Evolutionary conservation across 2,888 invertebrate genomes (phyloP), one percentile per base, ranked within the genome.

Genomic region (Halocaridina rubra): DNA sequence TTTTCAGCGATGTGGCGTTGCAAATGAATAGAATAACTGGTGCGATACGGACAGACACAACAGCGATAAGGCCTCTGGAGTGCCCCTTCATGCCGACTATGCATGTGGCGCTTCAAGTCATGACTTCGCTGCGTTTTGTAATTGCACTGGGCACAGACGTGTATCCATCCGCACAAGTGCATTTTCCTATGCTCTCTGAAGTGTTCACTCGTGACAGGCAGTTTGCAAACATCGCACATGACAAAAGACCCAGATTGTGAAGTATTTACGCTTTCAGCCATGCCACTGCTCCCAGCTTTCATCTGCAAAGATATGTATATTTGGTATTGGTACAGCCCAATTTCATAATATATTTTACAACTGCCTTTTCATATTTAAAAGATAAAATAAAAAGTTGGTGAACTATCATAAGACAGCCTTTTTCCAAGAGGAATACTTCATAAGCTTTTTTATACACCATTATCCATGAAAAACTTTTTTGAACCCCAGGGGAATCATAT

Each of bases 121-220:
- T 82, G 82, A 46, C 82, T 82, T 24, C 82, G 82, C 61, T 82
- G 77, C 24, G 82, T 82, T 72, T 82, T 82, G 82, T 82, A 82
- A 72, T 78, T 19, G 61, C 82, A 82, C 46, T 82, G 82, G 72
- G 71, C 39, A 46, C 82, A 82, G 33, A 82, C 69, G 46, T 71
- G 77, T 27, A 46, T 61, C 81, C 81, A 77, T 53, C 82, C 82
- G 16, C 77, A 77, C 7, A 71, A 61, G 61, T 82, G 82, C 39
- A 78, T 59, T 53, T 78, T 71, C 13, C 67, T 46, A 29, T 82
- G 82, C 22, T 77, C 82, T 16, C 61, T 77, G 16, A 82, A 72
- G 22, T 57, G 39, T 72, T 59, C 61, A 71, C 16, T 61, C 71
- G 27, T n/a, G 61, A 71, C 72, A 24, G 19, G 29, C 16, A 39